Percentiles rank a stretch among this genome's conserved stretches.
Evolutionary conservation across 2,888 invertebrate genomes (phyloP).

Genomic region (Eurytoma californica): DNA sequence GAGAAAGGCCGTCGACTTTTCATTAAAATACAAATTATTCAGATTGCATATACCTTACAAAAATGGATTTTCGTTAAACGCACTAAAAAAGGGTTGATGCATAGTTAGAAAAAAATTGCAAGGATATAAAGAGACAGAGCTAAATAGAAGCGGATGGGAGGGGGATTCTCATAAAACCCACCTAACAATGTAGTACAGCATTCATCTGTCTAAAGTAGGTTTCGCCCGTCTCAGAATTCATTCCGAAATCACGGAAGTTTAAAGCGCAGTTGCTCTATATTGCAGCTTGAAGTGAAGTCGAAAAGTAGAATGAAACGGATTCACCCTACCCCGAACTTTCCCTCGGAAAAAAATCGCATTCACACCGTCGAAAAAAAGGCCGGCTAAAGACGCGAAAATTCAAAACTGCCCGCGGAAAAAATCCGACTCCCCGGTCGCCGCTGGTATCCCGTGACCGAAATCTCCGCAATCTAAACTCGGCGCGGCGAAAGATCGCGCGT

Average conservation of each 20-base stretch:
- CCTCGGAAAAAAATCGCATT: neutral
- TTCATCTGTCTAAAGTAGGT: constrained; percentile 16
- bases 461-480: too few relatives aligned
- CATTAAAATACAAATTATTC: too few relatives aligned
- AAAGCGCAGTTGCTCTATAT: constrained; percentile 6
- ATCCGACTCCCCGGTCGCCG: neutral
- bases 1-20: too few relatives aligned
- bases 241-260: constrained; percentile 20
- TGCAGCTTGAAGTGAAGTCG: constrained; percentile 8
- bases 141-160: too few relatives aligned
- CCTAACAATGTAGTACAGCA: neutral
- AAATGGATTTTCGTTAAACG: too few relatives aligned
- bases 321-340: neutral
- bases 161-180: constrained; percentile 21
- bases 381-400: neutral
- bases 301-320: constrained; percentile 3
- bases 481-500: too few relatives aligned
- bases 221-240: constrained; percentile 16
- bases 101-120: too few relatives aligned
- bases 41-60: too few relatives aligned
- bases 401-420: neutral
- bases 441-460: too few relatives aligned
- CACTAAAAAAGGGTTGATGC: too few relatives aligned
- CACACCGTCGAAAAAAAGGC: neutral
- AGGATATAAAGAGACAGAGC: neutral